Evolutionary conservation across 2,797 vertebrate genomes (phyloP).

Genomic region (Microcaecilia unicolor): DNA sequence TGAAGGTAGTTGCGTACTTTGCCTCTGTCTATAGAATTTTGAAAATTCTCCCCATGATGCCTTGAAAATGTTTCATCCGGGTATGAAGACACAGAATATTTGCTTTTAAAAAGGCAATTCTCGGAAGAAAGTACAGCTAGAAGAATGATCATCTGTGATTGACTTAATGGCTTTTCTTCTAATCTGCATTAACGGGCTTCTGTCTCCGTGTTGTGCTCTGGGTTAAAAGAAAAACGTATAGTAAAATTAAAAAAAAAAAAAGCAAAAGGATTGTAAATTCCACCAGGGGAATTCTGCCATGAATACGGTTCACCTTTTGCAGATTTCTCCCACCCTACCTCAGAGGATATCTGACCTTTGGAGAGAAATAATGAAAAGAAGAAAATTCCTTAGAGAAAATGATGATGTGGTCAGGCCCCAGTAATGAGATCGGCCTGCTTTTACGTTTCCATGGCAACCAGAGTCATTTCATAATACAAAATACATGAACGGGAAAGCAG

Average conservation of each 20-base stretch:
- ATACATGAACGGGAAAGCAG: slow-evolving; percentile 76
- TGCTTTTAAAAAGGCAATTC: too few species aligned
- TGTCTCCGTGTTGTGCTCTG: too few species aligned
- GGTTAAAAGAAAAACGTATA: slow-evolving; percentile 48
- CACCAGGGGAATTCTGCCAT: slow-evolving; percentile 68
- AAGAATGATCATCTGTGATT: too few species aligned
- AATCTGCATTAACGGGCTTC: too few species aligned
- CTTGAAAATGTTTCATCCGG: too few species aligned
- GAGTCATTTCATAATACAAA: slow-evolving; percentile 84
- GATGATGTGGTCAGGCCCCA: slow-evolving; percentile 80
- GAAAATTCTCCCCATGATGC: too few species aligned
- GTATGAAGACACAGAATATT: too few species aligned
- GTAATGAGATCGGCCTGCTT: slow-evolving; percentile 96
- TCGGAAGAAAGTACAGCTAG: too few species aligned
- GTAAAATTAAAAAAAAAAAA: slow-evolving; percentile 59
- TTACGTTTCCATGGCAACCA: slow-evolving; percentile 79
- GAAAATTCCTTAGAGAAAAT: slow-evolving; percentile 89
- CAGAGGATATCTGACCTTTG: slow-evolving; percentile 96
- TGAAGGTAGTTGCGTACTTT: too few species aligned
- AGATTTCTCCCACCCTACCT: slow-evolving; percentile 79
- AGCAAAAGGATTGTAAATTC: slow-evolving; percentile 84
- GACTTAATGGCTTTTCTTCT: too few species aligned
- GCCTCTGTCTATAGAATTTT: too few species aligned
- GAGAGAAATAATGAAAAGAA: slow-evolving; percentile 80
- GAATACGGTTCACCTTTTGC: slow-evolving; percentile 85